Percentiles rank a stretch among this genome's conserved stretches.
Evolutionary conservation across 1,140 invertebrate species (phyloP).

Genomic region (Saxidomus purpurata): DNA sequence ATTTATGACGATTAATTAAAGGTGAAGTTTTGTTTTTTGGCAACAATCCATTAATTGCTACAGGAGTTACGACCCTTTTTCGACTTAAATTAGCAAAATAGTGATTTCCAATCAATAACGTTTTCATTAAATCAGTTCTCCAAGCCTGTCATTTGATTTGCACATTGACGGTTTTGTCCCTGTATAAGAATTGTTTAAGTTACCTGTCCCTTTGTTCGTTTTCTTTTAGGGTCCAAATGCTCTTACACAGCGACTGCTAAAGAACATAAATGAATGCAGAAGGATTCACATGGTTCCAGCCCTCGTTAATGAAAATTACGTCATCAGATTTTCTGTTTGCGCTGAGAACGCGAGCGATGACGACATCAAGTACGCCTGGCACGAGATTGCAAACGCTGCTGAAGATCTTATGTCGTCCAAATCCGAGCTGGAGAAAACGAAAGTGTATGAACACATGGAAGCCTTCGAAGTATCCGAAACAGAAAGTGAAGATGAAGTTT

Average conservation of each 20-base stretch:
- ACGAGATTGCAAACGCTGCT: slow-evolving; percentile 90
- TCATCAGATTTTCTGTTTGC: slow-evolving; percentile 97
- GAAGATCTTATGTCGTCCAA: slow-evolving; percentile 61
- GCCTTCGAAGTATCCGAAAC: slow-evolving; percentile 56
- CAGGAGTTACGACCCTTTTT: too few relatives aligned
- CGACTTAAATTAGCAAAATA: too few relatives aligned
- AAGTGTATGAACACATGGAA: slow-evolving; percentile 24
- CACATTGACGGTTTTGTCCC: too few relatives aligned
- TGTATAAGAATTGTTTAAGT: too few relatives aligned
- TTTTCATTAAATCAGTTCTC: too few relatives aligned
- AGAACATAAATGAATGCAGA: slow-evolving; percentile 97
- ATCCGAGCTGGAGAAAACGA: slow-evolving; percentile 42
- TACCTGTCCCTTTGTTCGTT: too few relatives aligned
- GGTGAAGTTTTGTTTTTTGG: too few relatives aligned
- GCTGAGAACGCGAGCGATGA: slow-evolving; percentile 95
- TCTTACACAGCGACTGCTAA: slow-evolving; percentile 97
- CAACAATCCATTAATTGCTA: too few relatives aligned
- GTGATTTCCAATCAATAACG: too few relatives aligned
- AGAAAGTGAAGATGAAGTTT: slow-evolving; percentile 76
- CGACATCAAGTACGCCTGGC: slow-evolving; percentile 97
- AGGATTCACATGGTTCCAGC: slow-evolving; percentile 99
- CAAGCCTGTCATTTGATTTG: too few relatives aligned
- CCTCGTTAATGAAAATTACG: slow-evolving; percentile 94
- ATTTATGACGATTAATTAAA: too few relatives aligned
- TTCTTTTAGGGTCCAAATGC: slow-evolving; percentile 92